Percentiles rank a stretch among this genome's conserved stretches.
Conservation (phyloP, 1,140 invertebrate genomes). For the Calycopis cecrops region DNA sequence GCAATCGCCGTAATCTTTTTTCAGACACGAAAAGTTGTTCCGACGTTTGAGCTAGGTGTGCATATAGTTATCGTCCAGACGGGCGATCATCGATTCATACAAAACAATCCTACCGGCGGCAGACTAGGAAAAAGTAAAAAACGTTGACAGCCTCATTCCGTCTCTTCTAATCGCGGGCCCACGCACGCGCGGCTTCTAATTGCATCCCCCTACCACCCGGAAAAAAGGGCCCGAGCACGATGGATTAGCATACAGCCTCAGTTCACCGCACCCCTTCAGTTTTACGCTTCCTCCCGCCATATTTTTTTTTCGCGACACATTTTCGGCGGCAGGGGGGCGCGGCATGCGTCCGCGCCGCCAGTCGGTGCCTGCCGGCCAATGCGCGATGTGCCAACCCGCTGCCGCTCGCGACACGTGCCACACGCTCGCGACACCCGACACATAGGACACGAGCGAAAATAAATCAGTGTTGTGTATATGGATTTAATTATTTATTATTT, state of each 20-base stretch:
- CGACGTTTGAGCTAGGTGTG: not conserved
- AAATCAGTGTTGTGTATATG: slow-evolving; percentile 50
- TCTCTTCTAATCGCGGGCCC: slow-evolving; percentile 70
- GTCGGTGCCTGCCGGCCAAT: slow-evolving; percentile 61
- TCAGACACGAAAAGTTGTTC: no score
- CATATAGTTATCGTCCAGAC: slow-evolving; percentile 26
- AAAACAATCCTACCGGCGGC: slow-evolving; percentile 34
- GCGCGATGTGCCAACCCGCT: slow-evolving; percentile 45
- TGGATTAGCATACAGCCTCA: slow-evolving; percentile 71
- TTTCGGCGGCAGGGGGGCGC: slow-evolving; percentile 31
- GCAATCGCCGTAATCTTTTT: no score
- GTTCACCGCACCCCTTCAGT: slow-evolving; percentile 58
- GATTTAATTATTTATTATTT: slow-evolving; percentile 35
- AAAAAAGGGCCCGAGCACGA: slow-evolving; percentile 64
- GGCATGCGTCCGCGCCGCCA: slow-evolving; percentile 60
- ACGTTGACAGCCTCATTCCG: slow-evolving; percentile 61
- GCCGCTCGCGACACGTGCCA: slow-evolving; percentile 15
- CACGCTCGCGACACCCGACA: slow-evolving; percentile 18
- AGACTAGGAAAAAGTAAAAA: slow-evolving; percentile 72
- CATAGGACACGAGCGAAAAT: slow-evolving; percentile 6
- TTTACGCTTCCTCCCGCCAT: slow-evolving; percentile 60
- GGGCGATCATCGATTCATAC: slow-evolving; percentile 49
- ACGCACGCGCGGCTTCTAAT: slow-evolving; percentile 73
- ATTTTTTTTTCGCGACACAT: slow-evolving; percentile 49
- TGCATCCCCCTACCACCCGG: slow-evolving; percentile 63